Evolutionary conservation across 2,113 vertebrate species (phyloP).

Genomic region (Chascanopsetta lugubris): DNA sequence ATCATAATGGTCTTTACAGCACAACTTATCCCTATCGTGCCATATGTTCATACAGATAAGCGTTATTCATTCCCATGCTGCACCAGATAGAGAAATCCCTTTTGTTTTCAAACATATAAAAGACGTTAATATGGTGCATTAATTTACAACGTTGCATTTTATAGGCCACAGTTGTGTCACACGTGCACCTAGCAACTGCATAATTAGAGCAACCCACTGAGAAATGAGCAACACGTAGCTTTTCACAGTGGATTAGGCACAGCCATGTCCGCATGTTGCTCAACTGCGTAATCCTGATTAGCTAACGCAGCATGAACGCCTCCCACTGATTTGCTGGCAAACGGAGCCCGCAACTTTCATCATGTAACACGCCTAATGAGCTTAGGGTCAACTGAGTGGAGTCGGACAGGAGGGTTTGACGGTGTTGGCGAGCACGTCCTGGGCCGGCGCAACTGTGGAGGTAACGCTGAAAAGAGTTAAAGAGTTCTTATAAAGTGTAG

Average conservation of each 20-base stretch:
- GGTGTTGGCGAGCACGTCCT: not conserved
- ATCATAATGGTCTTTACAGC: constrained; percentile 16
- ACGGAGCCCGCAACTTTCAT: constrained; percentile 27
- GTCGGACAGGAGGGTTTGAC: constrained; percentile 41
- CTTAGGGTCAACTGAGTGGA: constrained; percentile 32
- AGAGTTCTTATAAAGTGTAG: constrained; percentile 11
- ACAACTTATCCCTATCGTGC: constrained; percentile 14
- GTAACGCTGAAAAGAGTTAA: constrained; percentile 36
- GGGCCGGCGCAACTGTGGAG: not conserved
- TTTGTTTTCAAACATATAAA: constrained; percentile 15
- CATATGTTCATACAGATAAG: constrained; percentile 12
- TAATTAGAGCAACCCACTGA: constrained; percentile 52
- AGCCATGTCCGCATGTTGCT: constrained; percentile 53
- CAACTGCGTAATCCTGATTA: constrained; percentile 70
- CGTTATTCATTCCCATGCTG: not conserved
- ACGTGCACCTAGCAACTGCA: constrained; percentile 30
- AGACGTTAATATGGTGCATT: constrained; percentile 5
- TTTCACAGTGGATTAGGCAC: constrained; percentile 65
- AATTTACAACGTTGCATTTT: constrained; percentile 3
- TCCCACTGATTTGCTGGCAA: constrained; percentile 52
- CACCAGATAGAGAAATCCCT: not conserved
- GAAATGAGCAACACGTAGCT: constrained; percentile 61
- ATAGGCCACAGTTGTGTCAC: constrained; percentile 4
- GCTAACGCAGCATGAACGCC: constrained; percentile 62
- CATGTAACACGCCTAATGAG: constrained; percentile 52